Evolutionary conservation across 2,113 vertebrate species (phyloP), one percentile per base, ranked within the genome.

Genomic region (Cygnus atratus): DNA sequence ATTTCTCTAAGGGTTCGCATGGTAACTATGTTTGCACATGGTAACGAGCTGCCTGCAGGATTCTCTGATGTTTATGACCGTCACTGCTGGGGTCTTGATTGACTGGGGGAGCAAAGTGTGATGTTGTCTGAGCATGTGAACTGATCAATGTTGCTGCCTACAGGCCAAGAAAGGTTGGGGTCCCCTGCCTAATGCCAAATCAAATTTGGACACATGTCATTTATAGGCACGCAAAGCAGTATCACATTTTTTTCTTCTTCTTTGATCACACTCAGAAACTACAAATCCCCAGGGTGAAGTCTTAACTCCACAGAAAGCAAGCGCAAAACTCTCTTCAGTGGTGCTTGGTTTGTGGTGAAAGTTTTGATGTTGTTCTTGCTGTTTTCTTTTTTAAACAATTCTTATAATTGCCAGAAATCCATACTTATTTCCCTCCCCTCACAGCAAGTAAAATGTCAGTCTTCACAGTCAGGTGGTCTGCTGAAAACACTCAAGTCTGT

Each of bases 31-130:
- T 96, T 96, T 96, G 93, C 86, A 87, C 91, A 95, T 66, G 84
- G 93, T 91, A 80, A 95, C 0, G 11, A 96, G 87, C 91, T 87
- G 95, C 93, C 91, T 73, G 91, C 94, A 82, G 94, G 96, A 70
- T 79, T 87, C 96, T 96, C 93, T 97, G 96, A 97, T 96, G 95
- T 96, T 97, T 96, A 96, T 73, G 87, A 61, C 74, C 77, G 12
- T 87, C 93, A 28, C 94, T 72, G 93, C 93, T 96, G 94, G 89
- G 96, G 78, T 82, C 84, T 73, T 82, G 77, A 95, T 58, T 65
- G 94, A 84, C 94, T 95, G 0, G 0, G 70, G 73, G 88, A 95
- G 89, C 66, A 81, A 73, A 91, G 73, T 54, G 7, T 79, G 95
- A 82, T 82, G 84, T 31, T 93, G 95, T 72, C 87, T 87, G 81